Conservation (phyloP, 1,140 invertebrate species). For the Condylostylus longicornis region DNA sequence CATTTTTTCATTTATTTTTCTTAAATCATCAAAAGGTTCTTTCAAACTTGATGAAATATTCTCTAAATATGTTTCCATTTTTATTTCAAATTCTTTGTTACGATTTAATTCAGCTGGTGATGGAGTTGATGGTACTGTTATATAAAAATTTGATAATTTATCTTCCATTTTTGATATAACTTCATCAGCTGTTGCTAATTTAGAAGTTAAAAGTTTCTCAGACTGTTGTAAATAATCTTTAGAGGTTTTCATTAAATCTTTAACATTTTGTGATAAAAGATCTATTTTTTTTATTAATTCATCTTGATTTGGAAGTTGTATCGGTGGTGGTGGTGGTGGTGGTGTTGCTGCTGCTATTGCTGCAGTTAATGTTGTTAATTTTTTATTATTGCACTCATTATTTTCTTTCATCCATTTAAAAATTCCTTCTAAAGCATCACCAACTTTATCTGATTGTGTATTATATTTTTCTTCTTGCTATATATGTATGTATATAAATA, state of each 20-base stretch:
- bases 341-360: slow-evolving; percentile 8
- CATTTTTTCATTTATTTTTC: neutral
- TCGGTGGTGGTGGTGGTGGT: slow-evolving; percentile 3
- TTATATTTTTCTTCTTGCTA: slow-evolving; percentile 31
- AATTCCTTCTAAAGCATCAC: slow-evolving; percentile 47
- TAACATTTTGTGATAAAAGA: slow-evolving; percentile 37
- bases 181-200: slow-evolving; percentile 15
- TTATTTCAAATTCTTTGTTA: slow-evolving; percentile 20
- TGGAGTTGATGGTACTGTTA: slow-evolving; percentile 12
- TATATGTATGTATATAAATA: no score
- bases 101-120: slow-evolving; percentile 5
- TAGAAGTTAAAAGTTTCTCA: slow-evolving; percentile 13
- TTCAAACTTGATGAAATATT: slow-evolving; percentile 13
- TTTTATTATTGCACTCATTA: slow-evolving; percentile 23
- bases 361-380: slow-evolving; percentile 28
- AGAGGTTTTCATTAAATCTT: slow-evolving; percentile 34
- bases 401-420: slow-evolving; percentile 43
- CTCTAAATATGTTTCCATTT: slow-evolving; percentile 16
- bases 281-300: slow-evolving; percentile 40
- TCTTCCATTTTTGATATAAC: slow-evolving; percentile 20
- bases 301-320: slow-evolving; percentile 16
- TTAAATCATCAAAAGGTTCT: slow-evolving; percentile 11
- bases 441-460: slow-evolving; percentile 47
- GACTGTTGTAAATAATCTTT: slow-evolving; percentile 16
- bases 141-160: slow-evolving; percentile 16